Conservation (phyloP, 2,888 invertebrate genomes). For the Mesodorylaimus sp. region DNA sequence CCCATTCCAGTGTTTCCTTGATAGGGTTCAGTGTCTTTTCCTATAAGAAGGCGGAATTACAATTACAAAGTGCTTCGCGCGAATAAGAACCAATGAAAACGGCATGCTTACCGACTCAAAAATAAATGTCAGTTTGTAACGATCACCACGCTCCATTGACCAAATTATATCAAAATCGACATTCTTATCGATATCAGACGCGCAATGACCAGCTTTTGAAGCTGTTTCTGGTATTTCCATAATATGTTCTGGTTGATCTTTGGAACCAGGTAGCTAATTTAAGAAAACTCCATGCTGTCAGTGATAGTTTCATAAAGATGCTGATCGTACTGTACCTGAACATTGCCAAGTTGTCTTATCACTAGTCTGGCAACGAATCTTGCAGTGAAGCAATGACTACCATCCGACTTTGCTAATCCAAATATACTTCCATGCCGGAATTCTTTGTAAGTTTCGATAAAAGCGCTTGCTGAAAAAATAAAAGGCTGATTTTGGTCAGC, state of each 20-base stretch:
- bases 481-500: too few species aligned
- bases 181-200: too few species aligned
- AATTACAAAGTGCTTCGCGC: neutral
- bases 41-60: neutral
- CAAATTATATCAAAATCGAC: neutral
- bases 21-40: neutral
- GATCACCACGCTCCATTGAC: neutral
- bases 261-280: too few species aligned
- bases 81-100: neutral
- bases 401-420: neutral
- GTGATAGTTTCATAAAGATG: too few species aligned
- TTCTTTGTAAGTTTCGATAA: neutral
- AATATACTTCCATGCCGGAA: neutral
- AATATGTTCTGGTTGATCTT: too few species aligned
- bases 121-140: neutral
- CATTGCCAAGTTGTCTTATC: conserved; percentile 1
- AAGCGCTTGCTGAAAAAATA: too few species aligned
- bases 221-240: too few species aligned
- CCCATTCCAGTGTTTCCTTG: neutral
- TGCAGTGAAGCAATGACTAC: neutral
- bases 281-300: too few species aligned
- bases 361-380: neutral
- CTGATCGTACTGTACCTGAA: too few species aligned
- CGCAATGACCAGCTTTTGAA: too few species aligned
- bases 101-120: neutral